Evolutionary conservation across 2,113 vertebrate genomes (phyloP).

Genomic region (Clarias magur): DNA sequence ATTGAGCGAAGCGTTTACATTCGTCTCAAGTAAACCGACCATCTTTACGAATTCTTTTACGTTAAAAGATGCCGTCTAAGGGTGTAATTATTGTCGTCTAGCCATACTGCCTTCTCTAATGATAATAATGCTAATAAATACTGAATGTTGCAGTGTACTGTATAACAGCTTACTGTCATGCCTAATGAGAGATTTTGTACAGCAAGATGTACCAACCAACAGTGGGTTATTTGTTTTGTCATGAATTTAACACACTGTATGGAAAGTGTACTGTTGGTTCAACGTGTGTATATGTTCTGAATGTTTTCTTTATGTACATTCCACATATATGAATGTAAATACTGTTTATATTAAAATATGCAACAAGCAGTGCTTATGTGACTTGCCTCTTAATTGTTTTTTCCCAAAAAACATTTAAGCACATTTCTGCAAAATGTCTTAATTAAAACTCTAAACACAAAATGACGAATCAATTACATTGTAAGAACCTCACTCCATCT

Average conservation of each 20-base stretch:
- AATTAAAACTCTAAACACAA: background rate
- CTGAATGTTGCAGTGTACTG: background rate
- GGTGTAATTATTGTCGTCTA: background rate
- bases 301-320: constrained; percentile 39
- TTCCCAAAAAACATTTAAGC: background rate
- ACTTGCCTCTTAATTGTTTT: background rate
- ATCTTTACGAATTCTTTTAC: background rate
- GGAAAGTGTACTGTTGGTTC: background rate
- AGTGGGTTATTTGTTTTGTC: background rate
- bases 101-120: background rate
- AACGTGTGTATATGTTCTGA: background rate
- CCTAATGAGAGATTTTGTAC: constrained; percentile 6
- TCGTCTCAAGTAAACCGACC: background rate
- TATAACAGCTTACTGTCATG: background rate
- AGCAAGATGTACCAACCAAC: background rate
- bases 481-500: too few relatives aligned
- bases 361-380: background rate
- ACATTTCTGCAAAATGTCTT: background rate
- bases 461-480: too few relatives aligned
- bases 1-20: background rate
- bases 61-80: background rate
- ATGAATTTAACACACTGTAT: background rate
- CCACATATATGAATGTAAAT: constrained; percentile 33
- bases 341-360: constrained; percentile 39
- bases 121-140: background rate